phyloP scores from a whole-genome alignment of 2,113 vertebrate genomes.

The Chionomys nivalis region DNA sequence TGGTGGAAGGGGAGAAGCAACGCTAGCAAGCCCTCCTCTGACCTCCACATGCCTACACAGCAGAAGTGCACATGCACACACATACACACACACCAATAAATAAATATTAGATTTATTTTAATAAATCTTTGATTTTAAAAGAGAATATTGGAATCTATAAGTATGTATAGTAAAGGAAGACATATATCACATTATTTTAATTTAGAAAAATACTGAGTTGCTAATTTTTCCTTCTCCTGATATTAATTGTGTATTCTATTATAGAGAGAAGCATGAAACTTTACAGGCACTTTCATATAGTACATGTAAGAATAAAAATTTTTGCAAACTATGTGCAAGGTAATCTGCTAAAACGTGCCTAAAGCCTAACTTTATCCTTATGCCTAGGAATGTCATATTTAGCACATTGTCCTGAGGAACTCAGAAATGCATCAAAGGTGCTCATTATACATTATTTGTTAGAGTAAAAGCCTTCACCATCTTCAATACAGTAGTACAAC shows the following conservation, averaged over 20 bases:
- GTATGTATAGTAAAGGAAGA: not conserved
- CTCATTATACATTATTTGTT: not conserved
- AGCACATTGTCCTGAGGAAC: not conserved
- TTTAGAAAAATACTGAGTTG: not conserved
- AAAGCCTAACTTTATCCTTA: constrained; percentile 36
- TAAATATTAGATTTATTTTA: not conserved
- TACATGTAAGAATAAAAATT: constrained; percentile 7
- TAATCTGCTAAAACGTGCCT: constrained; percentile 14
- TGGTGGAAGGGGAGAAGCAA: too few relatives aligned
- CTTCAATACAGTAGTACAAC: not conserved
- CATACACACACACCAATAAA: not conserved
- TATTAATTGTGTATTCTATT: not conserved
- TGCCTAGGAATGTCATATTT: not conserved
- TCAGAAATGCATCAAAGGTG: not conserved
- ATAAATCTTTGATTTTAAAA: constrained; percentile 39
- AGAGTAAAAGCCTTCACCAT: not conserved
- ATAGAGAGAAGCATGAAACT: not conserved
- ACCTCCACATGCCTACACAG: not conserved
- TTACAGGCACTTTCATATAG: not conserved
- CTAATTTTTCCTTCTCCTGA: constrained; percentile 23
- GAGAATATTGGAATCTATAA: not conserved
- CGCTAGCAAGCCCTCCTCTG: not conserved
- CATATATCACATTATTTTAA: not conserved
- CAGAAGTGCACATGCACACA: not conserved
- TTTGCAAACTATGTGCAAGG: constrained; percentile 35